Conservation (phyloP, 2,113 vertebrate genomes). For the Ciconia maguari region DNA sequence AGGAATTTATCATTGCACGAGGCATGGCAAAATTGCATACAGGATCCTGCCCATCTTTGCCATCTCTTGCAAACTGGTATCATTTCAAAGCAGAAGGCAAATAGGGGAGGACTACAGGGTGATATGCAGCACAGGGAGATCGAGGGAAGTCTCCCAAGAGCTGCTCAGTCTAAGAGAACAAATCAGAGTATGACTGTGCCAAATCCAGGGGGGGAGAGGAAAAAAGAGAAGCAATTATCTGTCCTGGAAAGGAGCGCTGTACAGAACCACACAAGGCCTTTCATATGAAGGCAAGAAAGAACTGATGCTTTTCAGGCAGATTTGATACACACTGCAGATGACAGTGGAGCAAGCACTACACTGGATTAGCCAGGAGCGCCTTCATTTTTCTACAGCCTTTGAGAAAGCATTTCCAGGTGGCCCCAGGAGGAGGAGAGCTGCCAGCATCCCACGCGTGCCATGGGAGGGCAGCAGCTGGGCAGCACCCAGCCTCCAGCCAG, state of each 20-base stretch:
- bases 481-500: background rate
- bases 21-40: background rate
- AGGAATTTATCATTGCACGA: background rate
- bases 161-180: background rate
- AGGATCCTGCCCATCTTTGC: background rate
- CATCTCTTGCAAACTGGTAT: background rate
- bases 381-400: background rate
- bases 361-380: background rate
- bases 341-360: background rate
- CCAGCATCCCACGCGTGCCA: fast-evolving
- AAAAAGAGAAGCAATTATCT: background rate
- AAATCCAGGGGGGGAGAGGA: background rate
- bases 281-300: background rate
- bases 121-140: fast-evolving
- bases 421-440: background rate
- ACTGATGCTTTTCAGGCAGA: background rate
- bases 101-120: background rate
- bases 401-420: background rate
- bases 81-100: background rate
- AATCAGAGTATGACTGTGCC: background rate
- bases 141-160: background rate
- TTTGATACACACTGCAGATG: background rate
- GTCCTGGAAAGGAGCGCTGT: background rate
- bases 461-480: background rate
- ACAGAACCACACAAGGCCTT: background rate